Evolutionary conservation across 2,797 vertebrate species (phyloP), one percentile per base, ranked within the genome.

Genomic region (Galago senegalensis): DNA sequence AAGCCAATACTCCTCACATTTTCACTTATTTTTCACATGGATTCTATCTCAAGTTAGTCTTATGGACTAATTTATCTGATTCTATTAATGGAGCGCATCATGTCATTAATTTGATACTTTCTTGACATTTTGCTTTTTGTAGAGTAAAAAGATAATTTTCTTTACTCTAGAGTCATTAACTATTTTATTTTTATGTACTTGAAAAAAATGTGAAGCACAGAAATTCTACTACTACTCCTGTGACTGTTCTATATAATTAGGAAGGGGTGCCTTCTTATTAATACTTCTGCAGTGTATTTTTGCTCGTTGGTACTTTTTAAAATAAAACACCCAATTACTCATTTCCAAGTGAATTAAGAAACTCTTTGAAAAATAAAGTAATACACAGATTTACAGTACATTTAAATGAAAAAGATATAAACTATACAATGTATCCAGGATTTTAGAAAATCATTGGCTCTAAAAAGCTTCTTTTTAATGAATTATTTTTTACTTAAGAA

Each of bases 131-230:
- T 81, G 23, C 2, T 96, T 1, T n/a, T 31, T 84, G 27, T 81
- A 76, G 21, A 88, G 63, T 25, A 40, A 81, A 94, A 96, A 89
- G 7, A 79, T 37, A 83, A n/a, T 37, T 17, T 4, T 3, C 80
- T 72, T 31, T 23, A 46, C 6, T 91, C 40, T 77, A 21, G 10
- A 79, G 29, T 77, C 21, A 56, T 81, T 87, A 37, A 49, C 80
- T 95, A 79, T 46, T 72, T 87, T 10, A n/a, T 58, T 70, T 91
- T 77, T 73, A 77, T 46, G 10, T 25, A 75, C 40, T 82, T 87
- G n/a, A 67, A 75, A 82, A 82, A 77, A 37, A 37, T 10, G 84
- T 5, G 80, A 81, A 65, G 2, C 23, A 12, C 8, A 77, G 3
- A 12, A 82, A 67, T 67, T 67, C 23, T 79, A 31, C 20, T 81